Conservation (phyloP, 2,113 vertebrate genomes). For the Oncorhynchus nerka region DNA sequence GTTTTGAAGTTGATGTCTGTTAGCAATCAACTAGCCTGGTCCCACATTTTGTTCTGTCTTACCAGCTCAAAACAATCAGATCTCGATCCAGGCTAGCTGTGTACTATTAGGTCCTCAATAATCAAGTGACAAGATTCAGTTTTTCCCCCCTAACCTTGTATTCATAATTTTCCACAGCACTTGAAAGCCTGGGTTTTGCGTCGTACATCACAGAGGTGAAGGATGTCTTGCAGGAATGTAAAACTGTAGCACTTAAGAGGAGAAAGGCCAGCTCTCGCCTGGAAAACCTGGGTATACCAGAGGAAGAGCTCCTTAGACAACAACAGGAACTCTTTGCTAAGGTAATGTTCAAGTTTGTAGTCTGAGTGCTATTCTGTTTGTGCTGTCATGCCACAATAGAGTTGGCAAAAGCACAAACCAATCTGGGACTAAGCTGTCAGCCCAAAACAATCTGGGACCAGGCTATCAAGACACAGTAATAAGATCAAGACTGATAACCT, state of each 20-base stretch:
- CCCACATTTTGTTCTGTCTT: no score
- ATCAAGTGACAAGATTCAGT: background rate
- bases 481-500: conserved; percentile 12
- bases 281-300: conserved; percentile 97
- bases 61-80: background rate
- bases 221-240: conserved; percentile 98
- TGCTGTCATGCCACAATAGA: background rate
- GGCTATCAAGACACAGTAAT: no score
- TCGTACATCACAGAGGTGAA: conserved; percentile 98
- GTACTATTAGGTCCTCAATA: background rate
- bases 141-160: conserved; percentile 17
- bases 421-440: no score
- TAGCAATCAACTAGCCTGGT: no score
- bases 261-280: conserved; percentile 96
- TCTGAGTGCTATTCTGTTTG: background rate
- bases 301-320: conserved; percentile 95
- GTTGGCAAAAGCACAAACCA: no score
- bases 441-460: no score
- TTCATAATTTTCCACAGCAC: conserved; percentile 70
- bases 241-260: conserved; percentile 97
- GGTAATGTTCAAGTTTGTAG: conserved; percentile 68
- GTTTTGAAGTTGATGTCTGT: background rate
- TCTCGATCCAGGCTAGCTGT: no score
- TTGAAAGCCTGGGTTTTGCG: conserved; percentile 97
- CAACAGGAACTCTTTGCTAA: conserved; percentile 98